These are phyloP conservation scores for Premnoplex brunnescens DNA, from an alignment of 2,797 vertebrate species.

Conservation along the genomic window DNA sequence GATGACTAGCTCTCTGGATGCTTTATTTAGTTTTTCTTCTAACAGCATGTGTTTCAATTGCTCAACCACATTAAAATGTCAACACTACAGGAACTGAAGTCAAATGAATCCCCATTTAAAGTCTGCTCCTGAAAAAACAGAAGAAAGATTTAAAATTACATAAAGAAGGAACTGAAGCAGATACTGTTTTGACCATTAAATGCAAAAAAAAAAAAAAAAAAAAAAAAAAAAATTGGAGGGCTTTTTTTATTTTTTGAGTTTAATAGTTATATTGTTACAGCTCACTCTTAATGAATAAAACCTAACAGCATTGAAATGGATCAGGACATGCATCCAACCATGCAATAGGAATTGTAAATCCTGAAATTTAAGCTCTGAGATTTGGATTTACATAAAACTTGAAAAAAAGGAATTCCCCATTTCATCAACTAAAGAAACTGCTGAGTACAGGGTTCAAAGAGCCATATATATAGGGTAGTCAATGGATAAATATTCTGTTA, in stretches of 20 bases:
- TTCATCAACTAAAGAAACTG: background rate
- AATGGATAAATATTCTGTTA: background rate
- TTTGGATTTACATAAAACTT: background rate
- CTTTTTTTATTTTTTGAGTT: background rate
- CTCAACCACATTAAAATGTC: background rate
- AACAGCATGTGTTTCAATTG: background rate
- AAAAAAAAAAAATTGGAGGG: background rate
- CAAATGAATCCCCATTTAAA: background rate
- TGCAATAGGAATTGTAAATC: background rate
- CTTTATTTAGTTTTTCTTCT: background rate
- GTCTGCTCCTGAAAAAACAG: background rate
- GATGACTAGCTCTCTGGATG: background rate
- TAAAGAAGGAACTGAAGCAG: background rate
- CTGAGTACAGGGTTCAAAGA: background rate
- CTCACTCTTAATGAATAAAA: background rate
- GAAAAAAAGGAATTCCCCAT: background rate
- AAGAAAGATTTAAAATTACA: background rate
- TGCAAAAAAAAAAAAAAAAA: rapidly evolving
- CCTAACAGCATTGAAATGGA: background rate
- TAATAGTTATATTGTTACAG: background rate
- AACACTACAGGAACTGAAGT: background rate
- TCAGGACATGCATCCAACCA: background rate
- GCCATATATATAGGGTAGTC: background rate
- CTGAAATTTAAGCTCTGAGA: background rate
- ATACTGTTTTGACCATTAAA: background rate